Percentiles rank a stretch among this genome's conserved stretches.
Conservation (phyloP, 2,888 invertebrate species). For the Andrena minutula region DNA sequence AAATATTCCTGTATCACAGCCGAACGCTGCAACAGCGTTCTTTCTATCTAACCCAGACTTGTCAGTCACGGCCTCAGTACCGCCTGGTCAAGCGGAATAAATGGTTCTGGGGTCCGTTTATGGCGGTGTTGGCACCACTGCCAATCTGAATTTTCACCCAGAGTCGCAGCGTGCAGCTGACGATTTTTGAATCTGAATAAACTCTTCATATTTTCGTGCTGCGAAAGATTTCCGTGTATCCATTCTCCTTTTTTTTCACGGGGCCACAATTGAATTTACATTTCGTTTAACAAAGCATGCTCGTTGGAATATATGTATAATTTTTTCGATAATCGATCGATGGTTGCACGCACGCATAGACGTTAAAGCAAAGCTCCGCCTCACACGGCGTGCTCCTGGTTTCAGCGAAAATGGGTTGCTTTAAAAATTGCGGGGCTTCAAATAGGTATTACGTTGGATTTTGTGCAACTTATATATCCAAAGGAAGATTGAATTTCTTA, state of each 20-base stretch:
- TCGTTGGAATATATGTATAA: slow-evolving; percentile 33
- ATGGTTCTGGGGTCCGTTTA: slow-evolving; percentile 67
- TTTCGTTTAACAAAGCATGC: slow-evolving; percentile 38
- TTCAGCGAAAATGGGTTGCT: background rate
- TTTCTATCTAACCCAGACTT: slow-evolving; percentile 50
- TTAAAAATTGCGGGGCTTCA: background rate
- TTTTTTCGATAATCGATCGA: slow-evolving; percentile 46
- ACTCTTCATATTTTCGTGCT: background rate
- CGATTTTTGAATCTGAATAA: slow-evolving; percentile 43
- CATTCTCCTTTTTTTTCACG: background rate
- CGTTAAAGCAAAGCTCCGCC: background rate
- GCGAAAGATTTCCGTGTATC: background rate
- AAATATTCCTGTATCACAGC: slow-evolving; percentile 9
- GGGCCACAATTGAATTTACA: slow-evolving; percentile 33
- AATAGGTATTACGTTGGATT: background rate
- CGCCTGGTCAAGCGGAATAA: slow-evolving; percentile 69
- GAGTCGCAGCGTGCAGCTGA: background rate
- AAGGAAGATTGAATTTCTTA: background rate
- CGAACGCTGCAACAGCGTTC: slow-evolving; percentile 21
- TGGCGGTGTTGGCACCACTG: slow-evolving; percentile 44
- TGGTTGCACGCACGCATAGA: slow-evolving; percentile 26
- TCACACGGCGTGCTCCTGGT: background rate
- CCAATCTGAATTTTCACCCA: slow-evolving; percentile 14
- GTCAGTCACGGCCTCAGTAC: slow-evolving; percentile 62
- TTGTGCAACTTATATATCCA: background rate